Percentiles rank a stretch among this genome's conserved stretches.
phyloP scores from a whole-genome alignment of 2,888 invertebrate species.

The Mimachlamys varia region DNA sequence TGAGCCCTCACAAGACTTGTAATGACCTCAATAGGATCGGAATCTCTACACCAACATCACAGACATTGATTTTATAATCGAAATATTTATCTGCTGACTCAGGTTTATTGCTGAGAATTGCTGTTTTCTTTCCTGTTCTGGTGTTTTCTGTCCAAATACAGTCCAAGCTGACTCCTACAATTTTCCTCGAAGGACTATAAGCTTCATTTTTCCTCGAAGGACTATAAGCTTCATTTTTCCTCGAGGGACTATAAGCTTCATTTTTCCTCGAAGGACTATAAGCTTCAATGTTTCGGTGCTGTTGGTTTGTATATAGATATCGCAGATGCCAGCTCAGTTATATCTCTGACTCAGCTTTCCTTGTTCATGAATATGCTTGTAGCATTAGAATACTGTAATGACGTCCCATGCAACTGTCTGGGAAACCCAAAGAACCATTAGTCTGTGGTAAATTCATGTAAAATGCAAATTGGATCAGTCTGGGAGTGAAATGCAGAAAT shows the following conservation, averaged over 20 bases:
- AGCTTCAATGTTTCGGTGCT: neutral
- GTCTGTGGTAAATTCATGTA: neutral
- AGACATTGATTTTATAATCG: neutral
- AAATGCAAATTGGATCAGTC: constrained; percentile 1
- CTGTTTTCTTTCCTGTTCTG: neutral
- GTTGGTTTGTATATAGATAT: neutral
- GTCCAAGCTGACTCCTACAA: neutral
- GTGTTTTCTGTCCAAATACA: neutral
- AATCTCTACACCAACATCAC: neutral
- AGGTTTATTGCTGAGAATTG: neutral
- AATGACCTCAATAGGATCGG: neutral
- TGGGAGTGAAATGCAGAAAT: neutral
- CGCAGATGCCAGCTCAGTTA: neutral
- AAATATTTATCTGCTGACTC: neutral
- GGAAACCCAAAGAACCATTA: constrained; percentile 4
- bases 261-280: neutral
- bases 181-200: neutral
- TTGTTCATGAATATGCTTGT: constrained; percentile 7
- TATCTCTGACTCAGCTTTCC: neutral
- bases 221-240: neutral
- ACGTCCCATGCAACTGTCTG: neutral
- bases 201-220: neutral
- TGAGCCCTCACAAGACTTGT: neutral
- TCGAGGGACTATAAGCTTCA: neutral
- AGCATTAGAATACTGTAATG: neutral